phyloP scores from a whole-genome alignment of 2,888 invertebrate species.

The Oligia latruncula region DNA sequence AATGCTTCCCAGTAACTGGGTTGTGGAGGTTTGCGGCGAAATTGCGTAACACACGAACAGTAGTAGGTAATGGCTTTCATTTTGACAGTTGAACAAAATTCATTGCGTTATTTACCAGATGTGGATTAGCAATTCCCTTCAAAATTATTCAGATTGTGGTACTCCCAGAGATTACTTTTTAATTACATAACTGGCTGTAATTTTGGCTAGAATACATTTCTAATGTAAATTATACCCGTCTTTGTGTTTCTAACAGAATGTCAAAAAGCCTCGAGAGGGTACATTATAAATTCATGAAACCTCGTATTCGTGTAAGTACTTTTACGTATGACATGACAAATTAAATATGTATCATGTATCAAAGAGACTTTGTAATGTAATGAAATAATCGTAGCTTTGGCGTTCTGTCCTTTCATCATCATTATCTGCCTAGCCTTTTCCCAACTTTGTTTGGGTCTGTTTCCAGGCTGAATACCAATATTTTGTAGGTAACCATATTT shows the following conservation, averaged over 20 bases:
- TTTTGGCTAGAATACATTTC: not conserved
- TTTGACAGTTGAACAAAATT: too few species aligned
- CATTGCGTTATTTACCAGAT: too few species aligned
- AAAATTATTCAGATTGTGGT: too few species aligned
- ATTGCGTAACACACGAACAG: too few species aligned
- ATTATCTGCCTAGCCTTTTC: not conserved
- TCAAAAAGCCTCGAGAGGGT: not conserved
- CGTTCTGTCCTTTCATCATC: not conserved
- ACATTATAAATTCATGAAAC: slow-evolving; percentile 32
- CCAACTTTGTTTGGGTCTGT: not conserved
- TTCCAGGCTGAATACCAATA: not conserved
- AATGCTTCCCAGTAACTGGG: too few species aligned
- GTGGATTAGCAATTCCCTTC: too few species aligned
- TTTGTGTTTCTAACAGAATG: not conserved
- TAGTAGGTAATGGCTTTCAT: too few species aligned
- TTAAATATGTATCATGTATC: slow-evolving; percentile 16
- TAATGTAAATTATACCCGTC: not conserved
- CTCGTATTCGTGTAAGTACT: not conserved
- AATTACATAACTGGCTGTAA: not conserved
- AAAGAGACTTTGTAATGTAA: not conserved
- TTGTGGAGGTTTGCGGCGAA: too few species aligned
- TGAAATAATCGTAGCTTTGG: not conserved
- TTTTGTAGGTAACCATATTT: too few species aligned
- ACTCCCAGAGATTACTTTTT: not conserved
- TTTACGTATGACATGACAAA: not conserved